These are phyloP conservation scores for Mohoua ochrocephala DNA, from an alignment of 2,113 vertebrate genomes.

Conservation along the genomic window DNA sequence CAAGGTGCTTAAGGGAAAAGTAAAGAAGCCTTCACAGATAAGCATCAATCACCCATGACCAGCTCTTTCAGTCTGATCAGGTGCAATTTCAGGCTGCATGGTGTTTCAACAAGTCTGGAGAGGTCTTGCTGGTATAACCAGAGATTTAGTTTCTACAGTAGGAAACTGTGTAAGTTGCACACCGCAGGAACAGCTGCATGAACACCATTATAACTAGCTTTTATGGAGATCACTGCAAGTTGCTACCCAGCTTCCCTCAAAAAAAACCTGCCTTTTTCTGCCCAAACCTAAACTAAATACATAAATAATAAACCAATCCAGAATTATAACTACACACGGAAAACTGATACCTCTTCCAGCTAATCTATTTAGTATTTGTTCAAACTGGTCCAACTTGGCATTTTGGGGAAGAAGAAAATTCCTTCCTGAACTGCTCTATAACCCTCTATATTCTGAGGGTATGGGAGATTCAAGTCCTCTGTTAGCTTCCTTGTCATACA, in stretches of 20 bases:
- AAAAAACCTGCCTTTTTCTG: background rate
- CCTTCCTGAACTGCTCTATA: background rate
- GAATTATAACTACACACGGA: background rate
- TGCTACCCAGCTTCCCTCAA: background rate
- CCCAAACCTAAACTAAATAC: background rate
- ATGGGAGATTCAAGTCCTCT: background rate
- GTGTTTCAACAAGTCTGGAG: background rate
- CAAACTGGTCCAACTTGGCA: background rate
- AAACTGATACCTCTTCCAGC: background rate
- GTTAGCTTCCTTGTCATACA: background rate
- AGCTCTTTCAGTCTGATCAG: slow-evolving; percentile 32
- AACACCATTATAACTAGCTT: background rate
- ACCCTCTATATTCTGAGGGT: background rate
- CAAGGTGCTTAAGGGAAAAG: slow-evolving; percentile 55
- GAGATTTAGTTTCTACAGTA: background rate
- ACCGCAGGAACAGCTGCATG: background rate
- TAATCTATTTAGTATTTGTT: background rate
- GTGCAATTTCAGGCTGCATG: background rate
- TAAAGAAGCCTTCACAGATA: slow-evolving; percentile 38
- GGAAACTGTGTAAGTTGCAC: background rate
- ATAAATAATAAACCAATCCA: background rate
- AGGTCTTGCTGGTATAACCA: background rate
- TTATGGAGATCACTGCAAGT: background rate
- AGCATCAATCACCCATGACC: slow-evolving; percentile 24
- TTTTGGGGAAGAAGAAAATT: background rate